Evolutionary conservation across 2,113 vertebrate genomes (phyloP).

Genomic region (Chunga burmeisteri): DNA sequence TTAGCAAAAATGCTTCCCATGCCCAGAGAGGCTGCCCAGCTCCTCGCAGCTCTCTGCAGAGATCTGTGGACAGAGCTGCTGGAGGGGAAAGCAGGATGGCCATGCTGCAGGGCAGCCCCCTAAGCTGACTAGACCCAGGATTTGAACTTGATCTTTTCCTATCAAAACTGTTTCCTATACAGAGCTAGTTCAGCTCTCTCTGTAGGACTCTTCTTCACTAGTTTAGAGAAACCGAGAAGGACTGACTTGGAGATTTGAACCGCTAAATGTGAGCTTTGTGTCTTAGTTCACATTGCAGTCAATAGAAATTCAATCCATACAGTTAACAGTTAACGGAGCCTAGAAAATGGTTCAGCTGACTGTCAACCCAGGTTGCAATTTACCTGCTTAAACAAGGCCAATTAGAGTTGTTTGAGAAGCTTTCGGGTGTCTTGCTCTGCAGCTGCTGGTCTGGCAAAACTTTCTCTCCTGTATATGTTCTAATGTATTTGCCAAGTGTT

Average conservation of each 20-base stretch:
- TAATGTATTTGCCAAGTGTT: neutral
- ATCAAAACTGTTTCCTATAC: neutral
- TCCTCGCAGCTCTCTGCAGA: neutral
- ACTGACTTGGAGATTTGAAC: neutral
- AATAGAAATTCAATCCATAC: neutral
- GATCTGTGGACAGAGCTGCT: neutral
- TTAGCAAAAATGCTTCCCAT: neutral
- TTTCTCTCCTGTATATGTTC: neutral
- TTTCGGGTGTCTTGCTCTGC: neutral
- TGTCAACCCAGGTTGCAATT: neutral
- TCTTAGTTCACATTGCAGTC: neutral
- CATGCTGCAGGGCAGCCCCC: rapidly evolving
- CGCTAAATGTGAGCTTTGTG: neutral
- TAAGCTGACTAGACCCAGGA: neutral
- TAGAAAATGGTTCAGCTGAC: neutral
- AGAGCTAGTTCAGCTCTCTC: neutral
- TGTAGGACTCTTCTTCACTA: neutral
- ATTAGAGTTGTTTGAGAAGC: neutral
- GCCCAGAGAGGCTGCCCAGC: neutral
- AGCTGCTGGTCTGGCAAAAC: neutral
- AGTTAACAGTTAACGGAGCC: neutral
- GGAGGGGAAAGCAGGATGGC: neutral
- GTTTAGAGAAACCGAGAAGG: neutral
- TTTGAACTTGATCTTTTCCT: neutral
- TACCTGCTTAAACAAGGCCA: neutral